phyloP scores from a whole-genome alignment of 2,888 invertebrate genomes.

The Zaprionus bogoriensis region DNA sequence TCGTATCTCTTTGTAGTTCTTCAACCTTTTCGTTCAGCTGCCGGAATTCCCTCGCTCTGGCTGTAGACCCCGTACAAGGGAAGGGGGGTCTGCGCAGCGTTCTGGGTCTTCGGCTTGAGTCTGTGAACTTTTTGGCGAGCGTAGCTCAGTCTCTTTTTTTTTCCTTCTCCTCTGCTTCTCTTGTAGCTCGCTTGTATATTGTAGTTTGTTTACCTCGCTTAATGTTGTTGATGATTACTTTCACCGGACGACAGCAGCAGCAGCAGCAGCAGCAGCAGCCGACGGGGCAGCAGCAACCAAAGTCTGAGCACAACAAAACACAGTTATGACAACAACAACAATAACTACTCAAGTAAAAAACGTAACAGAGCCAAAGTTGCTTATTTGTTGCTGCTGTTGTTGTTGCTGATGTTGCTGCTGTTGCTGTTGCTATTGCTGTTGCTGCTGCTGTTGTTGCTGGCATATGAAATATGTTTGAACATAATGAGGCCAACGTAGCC shows the following conservation, averaged over 20 bases:
- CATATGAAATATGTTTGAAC: slow-evolving; percentile 74
- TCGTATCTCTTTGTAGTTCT: slow-evolving; percentile 63
- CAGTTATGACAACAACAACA: slow-evolving; percentile 70
- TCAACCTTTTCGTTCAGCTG: slow-evolving; percentile 51
- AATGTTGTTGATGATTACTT: slow-evolving; percentile 72
- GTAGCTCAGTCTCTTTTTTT: slow-evolving; percentile 48
- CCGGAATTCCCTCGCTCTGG: slow-evolving; percentile 43
- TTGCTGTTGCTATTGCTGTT: no score
- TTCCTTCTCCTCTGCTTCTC: slow-evolving; percentile 8
- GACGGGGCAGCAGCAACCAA: slow-evolving; percentile 54
- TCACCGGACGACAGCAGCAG: slow-evolving; percentile 67
- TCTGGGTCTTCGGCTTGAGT: slow-evolving; percentile 33
- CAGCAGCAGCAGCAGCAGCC: slow-evolving; percentile 50
- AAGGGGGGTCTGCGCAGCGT: slow-evolving; percentile 7
- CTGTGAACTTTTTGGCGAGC: slow-evolving; percentile 63
- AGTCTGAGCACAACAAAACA: slow-evolving; percentile 60
- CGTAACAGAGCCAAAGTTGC: slow-evolving; percentile 47
- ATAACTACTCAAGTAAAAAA: slow-evolving; percentile 26
- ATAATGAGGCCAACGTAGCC: slow-evolving; percentile 69
- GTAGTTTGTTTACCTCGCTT: slow-evolving; percentile 64
- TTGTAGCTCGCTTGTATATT: slow-evolving; percentile 34
- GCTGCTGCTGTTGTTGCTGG: slow-evolving; percentile 40
- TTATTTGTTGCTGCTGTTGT: slow-evolving; percentile 39
- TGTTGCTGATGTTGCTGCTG: slow-evolving; percentile 11
- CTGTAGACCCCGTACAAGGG: background rate